Evolutionary conservation across 2,113 vertebrate species (phyloP), one percentile per base, ranked within the genome.

Genomic region (Pao palembangensis): DNA sequence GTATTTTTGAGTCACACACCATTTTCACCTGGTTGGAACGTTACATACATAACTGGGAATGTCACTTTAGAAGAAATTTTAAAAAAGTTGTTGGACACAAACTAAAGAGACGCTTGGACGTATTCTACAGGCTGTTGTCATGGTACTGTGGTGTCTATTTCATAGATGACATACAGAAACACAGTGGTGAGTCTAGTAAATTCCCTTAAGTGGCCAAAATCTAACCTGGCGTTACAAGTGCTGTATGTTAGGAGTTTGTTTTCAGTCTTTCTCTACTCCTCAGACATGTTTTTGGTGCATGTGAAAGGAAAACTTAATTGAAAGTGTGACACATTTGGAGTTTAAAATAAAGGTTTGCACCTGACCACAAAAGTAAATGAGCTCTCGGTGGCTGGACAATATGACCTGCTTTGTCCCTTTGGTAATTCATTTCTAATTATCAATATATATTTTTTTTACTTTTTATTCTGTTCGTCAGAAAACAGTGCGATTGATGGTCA

Each of bases 401-500:
- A 44, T 16, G 13, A 44, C 10, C 4, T 4, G 12, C 43, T 44
- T 15, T 17, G 8, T 3, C 3, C 13, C 28, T 76, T 51, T 59
- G 12, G 34, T 38, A 38, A 67, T 47, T 16, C 34, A 43, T 2
- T 54, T 7, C 28, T 67, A 6, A 14, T 44, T 10, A 14, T 51
- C 19, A 7, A 6, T 67, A 1, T n/a, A 5, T 69, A 2, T 42
- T 54, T 8, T 68, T 21, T 16, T 14, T 7, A 4, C n/a, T 3
- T 0, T 41, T 64, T 2, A 28, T 18, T 72, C 31, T 76, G 21
- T 68, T 1, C 52, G 17, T 42, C 88, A 99, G 97, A 98, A 98
- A 81, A 93, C 94, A 0, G 90, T 98, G 64, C 93, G 94, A 18
- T 89, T 99, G 84, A 92, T 99, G 64, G 95, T 99, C 78, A 99